phyloP scores from a whole-genome alignment of 1,140 invertebrate species.

The Coelopa frigida region DNA sequence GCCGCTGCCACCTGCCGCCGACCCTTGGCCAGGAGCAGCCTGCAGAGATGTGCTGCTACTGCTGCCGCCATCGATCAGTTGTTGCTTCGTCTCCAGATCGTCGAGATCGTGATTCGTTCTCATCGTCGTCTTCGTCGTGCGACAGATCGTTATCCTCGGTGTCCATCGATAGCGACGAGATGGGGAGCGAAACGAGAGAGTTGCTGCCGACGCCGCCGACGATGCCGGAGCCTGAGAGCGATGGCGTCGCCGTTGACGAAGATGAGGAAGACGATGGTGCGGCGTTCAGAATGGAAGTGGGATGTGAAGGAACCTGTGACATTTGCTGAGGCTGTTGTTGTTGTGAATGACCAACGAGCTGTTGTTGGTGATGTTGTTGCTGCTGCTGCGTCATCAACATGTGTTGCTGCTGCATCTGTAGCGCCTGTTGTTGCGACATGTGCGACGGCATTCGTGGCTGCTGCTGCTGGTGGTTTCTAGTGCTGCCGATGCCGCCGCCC shows the following conservation, averaged over 20 bases:
- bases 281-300: no score
- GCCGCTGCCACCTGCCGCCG: conserved; percentile 11
- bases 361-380: conserved; percentile 13
- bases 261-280: not conserved
- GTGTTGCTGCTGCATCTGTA: no score
- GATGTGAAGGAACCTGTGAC: not conserved
- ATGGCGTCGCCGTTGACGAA: not conserved
- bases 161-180: conserved; percentile 16
- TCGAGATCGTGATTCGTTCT: conserved; percentile 35
- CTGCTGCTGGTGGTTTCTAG: conserved; percentile 16
- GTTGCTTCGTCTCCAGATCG: conserved; percentile 36
- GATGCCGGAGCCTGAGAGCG: not conserved
- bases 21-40: conserved; percentile 28
- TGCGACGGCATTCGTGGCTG: conserved; percentile 19
- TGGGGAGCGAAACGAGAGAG: conserved; percentile 2
- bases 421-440: conserved; percentile 8
- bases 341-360: conserved; percentile 4
- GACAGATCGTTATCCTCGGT: conserved; percentile 38
- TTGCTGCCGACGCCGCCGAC: conserved; percentile 1
- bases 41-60: conserved; percentile 40
- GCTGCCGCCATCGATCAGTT: conserved; percentile 39
- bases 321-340: conserved; percentile 1
- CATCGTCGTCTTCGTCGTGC: conserved; percentile 39
- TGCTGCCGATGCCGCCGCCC: conserved; percentile 13
- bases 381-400: conserved; percentile 1